phyloP scores from a whole-genome alignment of 1,140 invertebrate genomes.

The Grapholita molesta region DNA sequence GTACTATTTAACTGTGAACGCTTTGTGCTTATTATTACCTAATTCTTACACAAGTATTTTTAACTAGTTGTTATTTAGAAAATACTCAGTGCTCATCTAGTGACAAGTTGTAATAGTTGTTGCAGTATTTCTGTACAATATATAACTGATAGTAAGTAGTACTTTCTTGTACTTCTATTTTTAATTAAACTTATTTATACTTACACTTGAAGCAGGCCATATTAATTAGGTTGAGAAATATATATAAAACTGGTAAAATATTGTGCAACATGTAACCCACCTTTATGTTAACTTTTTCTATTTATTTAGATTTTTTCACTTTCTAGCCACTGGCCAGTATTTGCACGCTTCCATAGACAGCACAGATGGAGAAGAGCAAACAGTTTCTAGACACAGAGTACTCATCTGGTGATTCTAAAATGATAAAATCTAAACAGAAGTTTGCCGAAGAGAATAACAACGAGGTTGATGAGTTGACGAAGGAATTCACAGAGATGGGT shows the following conservation, averaged over 20 bases:
- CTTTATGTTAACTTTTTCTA: background rate
- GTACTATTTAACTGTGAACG: conserved; percentile 1
- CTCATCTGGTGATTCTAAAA: conserved; percentile 60
- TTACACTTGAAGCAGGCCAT: background rate
- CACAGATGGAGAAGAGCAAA: conserved; percentile 51
- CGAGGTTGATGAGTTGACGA: conserved; percentile 65
- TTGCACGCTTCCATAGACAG: conserved; percentile 56
- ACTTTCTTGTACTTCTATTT: background rate
- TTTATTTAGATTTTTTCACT: conserved; percentile 20
- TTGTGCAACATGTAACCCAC: background rate
- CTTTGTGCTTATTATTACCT: background rate
- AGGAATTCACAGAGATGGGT: conserved; percentile 70
- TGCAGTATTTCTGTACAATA: background rate
- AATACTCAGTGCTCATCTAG: background rate
- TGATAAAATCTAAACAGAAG: conserved; percentile 53
- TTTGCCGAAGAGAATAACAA: conserved; percentile 74
- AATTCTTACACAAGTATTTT: background rate
- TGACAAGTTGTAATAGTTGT: background rate
- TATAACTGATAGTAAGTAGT: background rate
- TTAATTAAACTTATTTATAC: too few relatives aligned
- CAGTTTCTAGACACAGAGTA: conserved; percentile 46
- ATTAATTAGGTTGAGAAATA: background rate
- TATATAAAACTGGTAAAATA: background rate
- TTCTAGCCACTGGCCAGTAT: conserved; percentile 23
- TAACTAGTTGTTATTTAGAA: background rate